Evolutionary conservation across 2,113 vertebrate genomes (phyloP).

Genomic region (Bufo bufo): DNA sequence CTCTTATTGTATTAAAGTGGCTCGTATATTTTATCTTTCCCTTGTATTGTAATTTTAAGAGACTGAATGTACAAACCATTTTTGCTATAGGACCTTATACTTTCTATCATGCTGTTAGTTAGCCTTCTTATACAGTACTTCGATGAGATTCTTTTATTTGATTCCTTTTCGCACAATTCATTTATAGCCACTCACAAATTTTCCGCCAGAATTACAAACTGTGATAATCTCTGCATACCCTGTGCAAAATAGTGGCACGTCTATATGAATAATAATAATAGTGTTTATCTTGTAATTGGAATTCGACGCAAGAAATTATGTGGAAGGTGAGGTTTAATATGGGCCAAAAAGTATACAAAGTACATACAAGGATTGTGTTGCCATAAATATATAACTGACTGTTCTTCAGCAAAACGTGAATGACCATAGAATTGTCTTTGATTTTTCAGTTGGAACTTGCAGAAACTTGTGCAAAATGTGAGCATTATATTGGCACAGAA

Average conservation of each 20-base stretch:
- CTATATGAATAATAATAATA: neutral
- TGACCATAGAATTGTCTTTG: neutral
- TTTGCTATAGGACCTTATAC: neutral
- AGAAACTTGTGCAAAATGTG: conserved; percentile 90
- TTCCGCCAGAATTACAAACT: neutral
- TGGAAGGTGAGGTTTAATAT: neutral
- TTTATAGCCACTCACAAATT: neutral
- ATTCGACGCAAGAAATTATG: neutral
- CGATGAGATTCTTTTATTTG: neutral
- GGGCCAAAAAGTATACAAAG: neutral
- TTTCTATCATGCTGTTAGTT: neutral
- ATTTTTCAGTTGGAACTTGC: conserved; percentile 82
- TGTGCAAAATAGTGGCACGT: neutral
- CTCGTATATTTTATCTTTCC: neutral
- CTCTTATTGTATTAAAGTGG: neutral
- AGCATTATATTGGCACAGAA: conserved; percentile 93
- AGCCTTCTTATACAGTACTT: neutral
- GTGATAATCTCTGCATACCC: neutral
- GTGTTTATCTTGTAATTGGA: neutral
- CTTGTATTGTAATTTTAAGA: neutral
- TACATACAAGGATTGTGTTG: neutral
- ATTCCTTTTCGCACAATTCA: neutral
- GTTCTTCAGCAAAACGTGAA: neutral
- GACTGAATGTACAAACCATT: neutral
- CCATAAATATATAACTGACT: neutral